Percentiles rank a stretch among this genome's conserved stretches.
phyloP scores from a whole-genome alignment of 1,140 invertebrate species.

The Drosophila hydei region DNA sequence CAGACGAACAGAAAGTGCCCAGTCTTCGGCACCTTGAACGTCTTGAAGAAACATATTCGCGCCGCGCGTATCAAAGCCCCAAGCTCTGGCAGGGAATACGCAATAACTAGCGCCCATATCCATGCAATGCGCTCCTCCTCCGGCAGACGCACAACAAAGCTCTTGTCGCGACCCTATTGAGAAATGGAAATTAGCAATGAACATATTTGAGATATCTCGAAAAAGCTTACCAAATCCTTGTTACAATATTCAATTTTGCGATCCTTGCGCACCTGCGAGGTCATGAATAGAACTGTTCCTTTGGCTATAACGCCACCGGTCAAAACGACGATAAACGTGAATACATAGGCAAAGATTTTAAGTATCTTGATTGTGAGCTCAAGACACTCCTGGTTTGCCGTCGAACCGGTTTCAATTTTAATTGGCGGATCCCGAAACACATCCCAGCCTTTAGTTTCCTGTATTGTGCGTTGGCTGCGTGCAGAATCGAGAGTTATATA shows the following conservation, averaged over 20 bases:
- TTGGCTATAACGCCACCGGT: slow-evolving; percentile 93
- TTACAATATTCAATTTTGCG: slow-evolving; percentile 92
- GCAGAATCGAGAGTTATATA: neutral
- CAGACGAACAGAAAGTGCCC: slow-evolving; percentile 86
- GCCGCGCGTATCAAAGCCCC: slow-evolving; percentile 93
- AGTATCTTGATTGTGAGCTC: slow-evolving; percentile 93
- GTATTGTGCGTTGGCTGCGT: slow-evolving; percentile 91
- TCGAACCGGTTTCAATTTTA: slow-evolving; percentile 94
- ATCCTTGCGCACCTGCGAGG: slow-evolving; percentile 92
- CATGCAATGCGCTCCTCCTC: slow-evolving; percentile 94
- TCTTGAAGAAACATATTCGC: slow-evolving; percentile 96
- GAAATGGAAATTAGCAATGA: neutral
- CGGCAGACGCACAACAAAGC: slow-evolving; percentile 90
- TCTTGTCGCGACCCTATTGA: slow-evolving; percentile 91
- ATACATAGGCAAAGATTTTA: slow-evolving; percentile 92
- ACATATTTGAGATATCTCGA: too few relatives aligned
- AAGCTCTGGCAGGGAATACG: slow-evolving; percentile 93
- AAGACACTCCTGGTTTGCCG: slow-evolving; percentile 93
- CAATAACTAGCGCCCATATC: slow-evolving; percentile 96
- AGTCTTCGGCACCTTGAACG: slow-evolving; percentile 85
- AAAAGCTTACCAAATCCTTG: slow-evolving; percentile 89
- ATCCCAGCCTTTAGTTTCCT: slow-evolving; percentile 97
- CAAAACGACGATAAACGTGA: slow-evolving; percentile 94
- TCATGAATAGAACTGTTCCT: slow-evolving; percentile 95
- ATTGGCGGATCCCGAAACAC: slow-evolving; percentile 95